A percentile compares a stretch with the other conserved stretches of the same genome.
Evolutionary conservation across 2,888 invertebrate genomes (phyloP).

Genomic region (Ophion costatus): DNA sequence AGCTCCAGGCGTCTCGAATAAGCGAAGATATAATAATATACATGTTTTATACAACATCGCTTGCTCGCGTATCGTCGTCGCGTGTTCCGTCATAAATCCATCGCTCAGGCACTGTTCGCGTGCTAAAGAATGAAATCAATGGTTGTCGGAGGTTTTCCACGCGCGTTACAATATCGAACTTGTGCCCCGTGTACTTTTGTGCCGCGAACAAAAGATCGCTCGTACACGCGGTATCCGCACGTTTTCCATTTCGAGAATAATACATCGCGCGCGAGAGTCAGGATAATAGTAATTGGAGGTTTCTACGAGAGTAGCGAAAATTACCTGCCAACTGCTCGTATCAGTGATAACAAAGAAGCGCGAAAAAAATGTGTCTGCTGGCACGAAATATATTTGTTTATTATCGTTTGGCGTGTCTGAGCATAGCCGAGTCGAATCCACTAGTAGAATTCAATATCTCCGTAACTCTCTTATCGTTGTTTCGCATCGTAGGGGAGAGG

Average conservation of each 20-base stretch:
- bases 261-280: neutral
- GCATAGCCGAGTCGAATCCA: neutral
- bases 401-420: neutral
- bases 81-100: slow-evolving; percentile 77
- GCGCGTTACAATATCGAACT: slow-evolving; percentile 45
- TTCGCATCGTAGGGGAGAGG: too few relatives aligned
- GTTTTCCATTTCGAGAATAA: slow-evolving; percentile 32
- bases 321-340: neutral
- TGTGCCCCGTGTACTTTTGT: slow-evolving; percentile 20
- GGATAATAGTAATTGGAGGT: slow-evolving; percentile 1
- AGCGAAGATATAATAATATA: slow-evolving; percentile 24
- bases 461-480: too few relatives aligned
- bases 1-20: slow-evolving; percentile 40
- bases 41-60: slow-evolving; percentile 27
- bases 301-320: neutral
- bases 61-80: slow-evolving; percentile 51
- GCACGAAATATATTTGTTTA: neutral
- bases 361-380: neutral
- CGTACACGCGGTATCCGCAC: slow-evolving; percentile 4
- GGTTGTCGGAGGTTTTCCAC: slow-evolving; percentile 73
- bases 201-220: slow-evolving; percentile 7
- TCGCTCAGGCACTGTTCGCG: slow-evolving; percentile 69
- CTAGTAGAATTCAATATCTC: neutral
- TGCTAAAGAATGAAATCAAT: slow-evolving; percentile 77
- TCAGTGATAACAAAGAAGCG: neutral